Evolutionary conservation across 1,140 invertebrate species (phyloP), one percentile per base, ranked within the genome.

Genomic region (Proctacanthus coquilletti): DNA sequence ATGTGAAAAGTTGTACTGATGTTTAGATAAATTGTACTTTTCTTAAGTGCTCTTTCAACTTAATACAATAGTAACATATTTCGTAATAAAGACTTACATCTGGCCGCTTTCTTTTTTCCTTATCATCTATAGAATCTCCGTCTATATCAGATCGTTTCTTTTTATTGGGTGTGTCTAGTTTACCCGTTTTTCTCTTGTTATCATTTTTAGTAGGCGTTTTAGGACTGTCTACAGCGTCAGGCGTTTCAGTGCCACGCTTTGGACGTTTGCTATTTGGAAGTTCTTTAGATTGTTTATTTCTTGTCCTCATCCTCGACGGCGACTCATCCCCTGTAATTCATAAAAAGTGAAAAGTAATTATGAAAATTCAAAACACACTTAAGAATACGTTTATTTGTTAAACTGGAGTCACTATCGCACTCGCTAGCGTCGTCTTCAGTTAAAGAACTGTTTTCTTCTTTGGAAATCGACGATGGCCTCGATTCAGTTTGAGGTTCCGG

Each of bases 341-440:
- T n/a, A n/a, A n/a, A n/a, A n/a, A n/a, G n/a, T n/a, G n/a, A n/a
- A n/a, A n/a, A n/a, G n/a, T n/a, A n/a, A n/a, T n/a, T 32, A 32
- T 32, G 13, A 5, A 13, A 13, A 25, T 18, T 25, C 14, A 38
- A 56, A 34, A 29, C 0, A 50, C 44, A 19, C 56, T 46, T n/a
- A 6, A 15, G 13, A 6, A 57, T 60, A 46, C 64, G 63, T 5
- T 69, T 70, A 43, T 70, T 69, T 29, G 66, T 71, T 47, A 84
- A 78, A 44, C 81, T 68, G 39, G 85, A 88, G 65, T 89, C 89
- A 57, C 82, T 93, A 62, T 91, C 91, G 61, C 91, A 89, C 56
- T 91, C 86, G 41, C 84, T 92, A 56, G 66, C 68, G 51, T 95
- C 92, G 66, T 91, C 86, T 62, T 94, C 89, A 49, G 84, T 93